Percentiles rank a stretch among this genome's conserved stretches.
Conservation (phyloP, 2,113 vertebrate species). For the Rhinopithecus roxellana region DNA sequence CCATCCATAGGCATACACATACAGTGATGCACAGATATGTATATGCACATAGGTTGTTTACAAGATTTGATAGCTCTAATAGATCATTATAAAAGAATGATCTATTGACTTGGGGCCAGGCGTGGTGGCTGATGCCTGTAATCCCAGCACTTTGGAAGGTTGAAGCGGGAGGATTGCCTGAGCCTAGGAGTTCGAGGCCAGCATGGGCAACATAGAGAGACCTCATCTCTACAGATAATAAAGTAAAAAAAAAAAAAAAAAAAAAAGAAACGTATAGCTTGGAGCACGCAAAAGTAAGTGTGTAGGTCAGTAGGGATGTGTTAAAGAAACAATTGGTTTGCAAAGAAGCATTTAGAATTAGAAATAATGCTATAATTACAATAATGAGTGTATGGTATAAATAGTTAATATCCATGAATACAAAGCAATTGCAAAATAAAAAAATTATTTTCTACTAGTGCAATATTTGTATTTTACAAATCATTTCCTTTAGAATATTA, state of each 20-base stretch:
- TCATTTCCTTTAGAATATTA: not conserved
- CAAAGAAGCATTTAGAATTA: conserved; percentile 11
- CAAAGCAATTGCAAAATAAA: not conserved
- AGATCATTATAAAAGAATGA: not conserved
- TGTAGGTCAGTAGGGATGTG: no score
- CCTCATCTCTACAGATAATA: no score
- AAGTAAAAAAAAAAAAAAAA: no score
- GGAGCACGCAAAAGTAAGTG: not conserved
- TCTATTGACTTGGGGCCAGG: no score
- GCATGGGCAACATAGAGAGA: no score
- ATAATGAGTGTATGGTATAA: not conserved
- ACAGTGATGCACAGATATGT: not conserved
- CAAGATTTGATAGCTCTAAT: not conserved
- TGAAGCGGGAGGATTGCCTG: no score
- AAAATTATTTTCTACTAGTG: not conserved
- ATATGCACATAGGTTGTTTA: not conserved
- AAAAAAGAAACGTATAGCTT: not conserved
- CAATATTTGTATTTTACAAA: conserved; percentile 14
- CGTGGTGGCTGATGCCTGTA: no score
- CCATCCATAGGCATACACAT: not conserved
- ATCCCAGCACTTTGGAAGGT: no score
- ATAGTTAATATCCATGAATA: not conserved
- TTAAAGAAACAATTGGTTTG: not conserved
- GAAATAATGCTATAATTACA: not conserved
- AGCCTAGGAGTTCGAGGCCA: no score